Conservation (phyloP, 2,888 invertebrate species). For the Amiota mariae region DNA sequence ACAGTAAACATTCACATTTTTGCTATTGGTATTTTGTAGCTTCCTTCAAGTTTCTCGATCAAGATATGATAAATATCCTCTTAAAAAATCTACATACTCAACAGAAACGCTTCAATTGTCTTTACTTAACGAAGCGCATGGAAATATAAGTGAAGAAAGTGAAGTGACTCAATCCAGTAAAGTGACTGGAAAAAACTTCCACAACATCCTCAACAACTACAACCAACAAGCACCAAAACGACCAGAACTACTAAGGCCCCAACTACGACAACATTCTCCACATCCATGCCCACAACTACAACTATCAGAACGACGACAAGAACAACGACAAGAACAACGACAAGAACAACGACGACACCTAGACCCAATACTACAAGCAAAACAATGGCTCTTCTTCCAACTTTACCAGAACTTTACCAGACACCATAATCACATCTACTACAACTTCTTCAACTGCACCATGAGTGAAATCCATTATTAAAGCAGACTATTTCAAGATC, state of each 20-base stretch:
- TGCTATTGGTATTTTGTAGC: too few species aligned
- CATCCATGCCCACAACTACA: slow-evolving; percentile 34
- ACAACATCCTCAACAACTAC: slow-evolving; percentile 29
- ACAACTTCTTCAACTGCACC: slow-evolving; percentile 17
- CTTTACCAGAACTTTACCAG: slow-evolving; percentile 19
- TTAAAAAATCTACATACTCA: too few species aligned
- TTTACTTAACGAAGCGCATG: too few species aligned
- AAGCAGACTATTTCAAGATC: slow-evolving; percentile 73
- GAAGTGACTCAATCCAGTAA: slow-evolving; percentile 46
- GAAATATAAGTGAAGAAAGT: slow-evolving; percentile 61
- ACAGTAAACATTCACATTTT: too few species aligned
- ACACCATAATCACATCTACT: slow-evolving; percentile 26
- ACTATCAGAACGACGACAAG: slow-evolving; percentile 34
- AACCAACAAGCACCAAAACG: slow-evolving; percentile 24
- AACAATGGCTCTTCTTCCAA: slow-evolving; percentile 9
- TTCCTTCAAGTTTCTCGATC: too few species aligned
- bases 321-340: too few species aligned
- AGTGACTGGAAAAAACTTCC: background rate
- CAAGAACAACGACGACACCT: slow-evolving; percentile 36
- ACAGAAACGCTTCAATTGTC: too few species aligned
- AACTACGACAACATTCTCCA: slow-evolving; percentile 29
- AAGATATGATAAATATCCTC: too few species aligned
- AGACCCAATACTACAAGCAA: slow-evolving; percentile 24
- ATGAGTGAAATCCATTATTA: slow-evolving; percentile 48
- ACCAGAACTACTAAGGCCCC: slow-evolving; percentile 33